Base-by-base conservation (phyloP, 2,888 invertebrate genomes). In the Dolichomitus sp. region DNA sequence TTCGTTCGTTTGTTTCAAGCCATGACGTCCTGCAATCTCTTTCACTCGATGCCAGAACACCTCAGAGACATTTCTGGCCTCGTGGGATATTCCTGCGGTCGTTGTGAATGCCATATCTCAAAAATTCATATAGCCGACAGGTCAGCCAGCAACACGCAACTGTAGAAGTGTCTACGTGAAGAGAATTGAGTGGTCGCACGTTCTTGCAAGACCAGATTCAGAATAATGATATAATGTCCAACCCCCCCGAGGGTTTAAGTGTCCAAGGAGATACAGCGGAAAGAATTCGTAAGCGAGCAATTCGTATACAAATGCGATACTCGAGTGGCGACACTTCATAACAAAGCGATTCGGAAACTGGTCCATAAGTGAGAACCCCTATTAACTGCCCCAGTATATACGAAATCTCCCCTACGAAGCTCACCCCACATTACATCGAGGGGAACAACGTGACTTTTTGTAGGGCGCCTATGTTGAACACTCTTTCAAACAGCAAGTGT, bases 271-370 rank as follows among this genome's bases (percentile, higher is more conserved):
- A 74, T 57, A 33, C 50, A 6, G 7, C 23, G 33, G 57, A 42
- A 76, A 70, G 42, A 77, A 40, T 61, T 76, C 87, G 81, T 90
- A 90, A 91, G 88, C 87, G 86, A 88, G 89, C 89, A 90, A 92
- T 92, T 92, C 92, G 90, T 91, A 92, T 91, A 92, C 91, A 91
- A 92, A 92, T 90, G 88, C 66, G 87, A 87, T 88, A 90, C 89
- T 88, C 87, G 84, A 91, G 90, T 89, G 92, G 86, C 88, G 88
- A 89, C 90, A 91, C 89, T 91, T 89, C 84, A 90, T 91, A 89
- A 92, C 91, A 90, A 90, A 89, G 86, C 87, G 76, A 90, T 87
- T 86, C 85, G 82, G 76, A 85, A 92, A 92, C 91, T 90, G 88
- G 92, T 92, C 87, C 89, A 86, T 78, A 87, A 84, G 57, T 76